These are phyloP conservation scores for Acanthisitta chloris DNA, from an alignment of 2,113 vertebrate genomes.

Conservation along the genomic window DNA sequence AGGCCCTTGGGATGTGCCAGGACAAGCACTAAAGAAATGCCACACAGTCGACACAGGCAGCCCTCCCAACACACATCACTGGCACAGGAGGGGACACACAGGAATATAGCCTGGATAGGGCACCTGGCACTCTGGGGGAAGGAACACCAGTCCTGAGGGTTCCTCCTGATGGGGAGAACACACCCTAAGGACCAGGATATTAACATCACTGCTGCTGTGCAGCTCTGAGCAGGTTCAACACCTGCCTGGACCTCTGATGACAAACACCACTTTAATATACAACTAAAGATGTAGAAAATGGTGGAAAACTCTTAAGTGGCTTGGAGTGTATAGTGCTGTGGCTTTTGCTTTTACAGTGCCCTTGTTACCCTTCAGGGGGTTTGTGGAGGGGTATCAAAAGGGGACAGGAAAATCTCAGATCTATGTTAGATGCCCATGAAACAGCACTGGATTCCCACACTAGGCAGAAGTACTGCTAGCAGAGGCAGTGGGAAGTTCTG, in stretches of 20 bases:
- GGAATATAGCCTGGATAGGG: fast-evolving
- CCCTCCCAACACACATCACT: fast-evolving
- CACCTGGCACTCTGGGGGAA: fast-evolving
- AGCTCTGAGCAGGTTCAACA: not conserved
- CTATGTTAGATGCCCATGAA: not conserved
- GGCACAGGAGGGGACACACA: not conserved
- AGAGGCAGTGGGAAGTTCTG: not conserved
- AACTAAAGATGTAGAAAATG: not conserved
- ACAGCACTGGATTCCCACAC: not conserved
- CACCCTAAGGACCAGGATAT: not conserved
- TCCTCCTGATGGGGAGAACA: not conserved
- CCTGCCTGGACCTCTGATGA: not conserved
- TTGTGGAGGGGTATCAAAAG: not conserved
- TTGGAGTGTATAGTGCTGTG: fast-evolving
- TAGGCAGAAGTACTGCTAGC: not conserved
- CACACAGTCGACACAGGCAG: not conserved
- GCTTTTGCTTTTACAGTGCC: not conserved
- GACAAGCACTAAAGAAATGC: not conserved
- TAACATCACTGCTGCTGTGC: fast-evolving
- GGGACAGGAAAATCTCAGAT: not conserved
- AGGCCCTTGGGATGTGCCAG: not conserved
- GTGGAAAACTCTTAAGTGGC: not conserved
- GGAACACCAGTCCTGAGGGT: fast-evolving
- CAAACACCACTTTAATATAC: not conserved
- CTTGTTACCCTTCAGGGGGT: not conserved